Base-by-base conservation (phyloP, 2,888 invertebrate genomes). In the Empis livida region DNA sequence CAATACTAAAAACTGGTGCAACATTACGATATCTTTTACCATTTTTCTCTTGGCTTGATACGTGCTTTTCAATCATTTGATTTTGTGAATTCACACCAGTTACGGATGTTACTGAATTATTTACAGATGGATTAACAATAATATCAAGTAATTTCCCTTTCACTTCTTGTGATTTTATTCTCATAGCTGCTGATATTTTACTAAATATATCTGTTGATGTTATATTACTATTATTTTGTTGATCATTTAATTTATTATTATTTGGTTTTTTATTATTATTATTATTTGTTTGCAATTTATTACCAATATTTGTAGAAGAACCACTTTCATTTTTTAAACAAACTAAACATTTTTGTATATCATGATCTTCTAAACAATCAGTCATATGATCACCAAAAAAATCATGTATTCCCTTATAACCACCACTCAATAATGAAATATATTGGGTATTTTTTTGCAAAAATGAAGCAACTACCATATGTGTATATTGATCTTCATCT, bases 391-490 rank as follows among this genome's bases (percentile, higher is more conserved):
- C 83, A 13, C 83, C 82, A 62, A 93, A 84, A 59, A 87, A 84
- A 55, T 87, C 84, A 61, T 89, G 89, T 53, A 89, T 80, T 23
- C 86, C 82, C 57, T 75, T 73, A 70, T 94, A 97, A 4, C 97
- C 97, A 48, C 95, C 94, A 54, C 84, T 83, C 16, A 95, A 77
- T 70, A 95, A 79, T 43, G 93, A 91, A 42, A 99, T 90, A 65
- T 90, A 95, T 58, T 87, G 85, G 1, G 88, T 89, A 63, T 91
- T 88, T 64, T 89, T 86, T 69, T 96, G 95, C 42, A 99, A 74
- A 68, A 99, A 96, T 48, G 92, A 91, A 8, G 97, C 92, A 14
- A 99, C 90, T 20, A 96, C 95, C 97, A 99, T 99, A 64, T 95
- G 88, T 15, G 95, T 92, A 64, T 93, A 94, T 58, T 89, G 89